Conservation (phyloP, 2,888 invertebrate species). For the Kryphioiulus occultus region DNA sequence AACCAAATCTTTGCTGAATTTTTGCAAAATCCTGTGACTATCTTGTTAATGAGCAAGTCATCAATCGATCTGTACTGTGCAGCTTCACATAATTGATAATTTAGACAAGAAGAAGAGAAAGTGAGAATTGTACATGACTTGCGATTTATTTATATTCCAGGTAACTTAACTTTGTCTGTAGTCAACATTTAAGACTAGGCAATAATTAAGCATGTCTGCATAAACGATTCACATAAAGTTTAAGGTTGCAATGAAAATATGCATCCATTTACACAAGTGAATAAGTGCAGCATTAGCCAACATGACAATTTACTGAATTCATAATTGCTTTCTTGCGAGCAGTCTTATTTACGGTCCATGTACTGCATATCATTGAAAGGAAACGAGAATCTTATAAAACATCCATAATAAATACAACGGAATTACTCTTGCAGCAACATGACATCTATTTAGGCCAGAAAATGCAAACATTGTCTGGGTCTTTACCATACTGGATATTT, state of each 20-base stretch:
- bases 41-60: too few relatives aligned
- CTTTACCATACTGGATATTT: neutral
- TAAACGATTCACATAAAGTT: neutral
- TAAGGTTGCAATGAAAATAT: constrained; percentile 17
- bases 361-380: neutral
- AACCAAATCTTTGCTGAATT: too few relatives aligned
- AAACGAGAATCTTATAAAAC: neutral
- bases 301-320: neutral
- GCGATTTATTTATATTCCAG: constrained; percentile 3
- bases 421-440: constrained; percentile 1
- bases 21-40: too few relatives aligned
- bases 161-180: constrained; percentile 1
- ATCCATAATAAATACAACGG: neutral
- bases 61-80: too few relatives aligned
- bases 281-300: neutral
- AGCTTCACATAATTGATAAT: too few relatives aligned
- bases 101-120: neutral
- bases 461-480: neutral
- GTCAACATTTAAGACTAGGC: constrained; percentile 17
- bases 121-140: neutral
- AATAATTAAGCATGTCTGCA: constrained; percentile 17
- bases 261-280: constrained; percentile 6
- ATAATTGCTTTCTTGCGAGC: neutral
- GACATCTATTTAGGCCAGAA: neutral
- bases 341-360: neutral